Percentiles rank a stretch among this genome's conserved stretches.
Evolutionary conservation across 2,888 invertebrate species (phyloP).

Genomic region (Drosophila tanythrix): DNA sequence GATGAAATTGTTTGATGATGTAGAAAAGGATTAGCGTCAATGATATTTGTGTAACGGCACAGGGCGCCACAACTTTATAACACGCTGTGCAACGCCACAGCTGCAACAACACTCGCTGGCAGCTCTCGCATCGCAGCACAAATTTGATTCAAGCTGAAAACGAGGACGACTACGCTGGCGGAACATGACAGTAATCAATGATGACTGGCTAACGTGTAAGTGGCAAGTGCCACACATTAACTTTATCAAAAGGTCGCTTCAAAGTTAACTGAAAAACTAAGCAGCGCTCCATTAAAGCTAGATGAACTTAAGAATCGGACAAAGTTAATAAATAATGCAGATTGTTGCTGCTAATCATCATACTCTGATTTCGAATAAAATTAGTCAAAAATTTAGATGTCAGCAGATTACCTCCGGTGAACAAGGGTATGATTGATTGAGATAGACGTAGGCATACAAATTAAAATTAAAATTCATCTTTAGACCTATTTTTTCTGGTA

Average conservation of each 20-base stretch:
- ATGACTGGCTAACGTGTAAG: constrained; percentile 43
- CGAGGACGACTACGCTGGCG: constrained; percentile 38
- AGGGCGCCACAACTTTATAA: constrained; percentile 3
- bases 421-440: too few species aligned
- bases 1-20: constrained; percentile 81
- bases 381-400: background rate
- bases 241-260: constrained; percentile 48
- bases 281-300: background rate
- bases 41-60: constrained; percentile 69
- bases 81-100: constrained; percentile 14
- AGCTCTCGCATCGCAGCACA: constrained; percentile 13
- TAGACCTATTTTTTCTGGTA: too few species aligned
- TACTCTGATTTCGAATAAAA: background rate
- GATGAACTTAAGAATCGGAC: background rate
- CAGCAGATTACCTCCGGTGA: background rate
- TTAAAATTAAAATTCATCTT: too few species aligned
- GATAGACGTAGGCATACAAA: too few species aligned
- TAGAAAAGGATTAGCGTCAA: constrained; percentile 80
- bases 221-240: constrained; percentile 28
- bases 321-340: background rate
- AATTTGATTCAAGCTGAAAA: constrained; percentile 65
- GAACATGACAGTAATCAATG: constrained; percentile 67
- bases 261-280: constrained; percentile 32
- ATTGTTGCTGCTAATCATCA: background rate
- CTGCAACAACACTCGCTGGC: constrained; percentile 9